These are phyloP conservation scores for Rhysida immarginata DNA, from an alignment of 1,140 invertebrate genomes.

Conservation along the genomic window DNA sequence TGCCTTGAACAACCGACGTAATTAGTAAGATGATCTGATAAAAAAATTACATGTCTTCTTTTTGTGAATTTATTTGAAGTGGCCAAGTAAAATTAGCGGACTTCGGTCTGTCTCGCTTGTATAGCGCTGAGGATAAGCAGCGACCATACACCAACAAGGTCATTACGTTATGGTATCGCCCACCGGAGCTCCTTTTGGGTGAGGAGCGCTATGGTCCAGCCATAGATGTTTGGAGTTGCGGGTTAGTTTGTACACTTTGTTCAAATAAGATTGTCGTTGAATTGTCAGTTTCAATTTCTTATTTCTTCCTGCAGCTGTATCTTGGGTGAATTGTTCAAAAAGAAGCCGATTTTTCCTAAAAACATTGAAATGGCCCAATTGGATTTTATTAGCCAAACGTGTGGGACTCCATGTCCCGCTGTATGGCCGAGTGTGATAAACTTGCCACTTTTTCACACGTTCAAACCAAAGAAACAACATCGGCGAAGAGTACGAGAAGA, in stretches of 20 bases:
- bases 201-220: constrained; percentile 96
- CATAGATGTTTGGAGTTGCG: constrained; percentile 99
- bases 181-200: constrained; percentile 89
- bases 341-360: constrained; percentile 91
- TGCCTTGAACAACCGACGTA: too few relatives aligned
- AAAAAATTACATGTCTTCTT: too few relatives aligned
- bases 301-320: constrained; percentile 52
- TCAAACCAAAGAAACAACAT: constrained; percentile 84
- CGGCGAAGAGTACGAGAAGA: constrained; percentile 78
- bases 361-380: constrained; percentile 86
- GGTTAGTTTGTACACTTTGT: too few relatives aligned
- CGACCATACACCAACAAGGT: constrained; percentile 95
- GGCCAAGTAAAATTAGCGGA: constrained; percentile 99
- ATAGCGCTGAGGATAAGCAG: constrained; percentile 84
- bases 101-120: constrained; percentile 91
- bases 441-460: constrained; percentile 75
- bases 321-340: constrained; percentile 90
- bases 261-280: too few relatives aligned
- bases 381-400: constrained; percentile 84
- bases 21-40: too few relatives aligned
- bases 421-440: constrained; percentile 96
- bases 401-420: constrained; percentile 90
- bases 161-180: constrained; percentile 97
- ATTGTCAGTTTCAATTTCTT: too few relatives aligned
- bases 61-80: too few relatives aligned